A percentile compares a stretch with the other conserved stretches of the same genome.
Conservation (phyloP, 1,140 invertebrate genomes). For the Ylistrum balloti region DNA sequence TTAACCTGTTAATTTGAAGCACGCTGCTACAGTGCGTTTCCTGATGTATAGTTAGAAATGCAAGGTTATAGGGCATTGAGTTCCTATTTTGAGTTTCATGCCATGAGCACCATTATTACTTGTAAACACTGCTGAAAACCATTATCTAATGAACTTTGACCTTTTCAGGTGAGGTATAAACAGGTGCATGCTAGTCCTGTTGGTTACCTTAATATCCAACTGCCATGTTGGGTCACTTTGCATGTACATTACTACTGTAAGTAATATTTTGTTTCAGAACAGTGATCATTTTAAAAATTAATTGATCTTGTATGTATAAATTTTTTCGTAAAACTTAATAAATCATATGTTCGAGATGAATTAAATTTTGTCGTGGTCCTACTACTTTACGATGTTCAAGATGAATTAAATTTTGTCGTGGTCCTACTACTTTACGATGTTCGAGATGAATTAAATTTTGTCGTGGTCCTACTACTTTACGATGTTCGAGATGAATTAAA, state of each 20-base stretch:
- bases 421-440: too few relatives aligned
- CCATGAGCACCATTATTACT: neutral
- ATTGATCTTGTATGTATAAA: too few relatives aligned
- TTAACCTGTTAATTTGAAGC: neutral
- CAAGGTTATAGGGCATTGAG: neutral
- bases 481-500: too few relatives aligned
- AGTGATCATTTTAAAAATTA: too few relatives aligned
- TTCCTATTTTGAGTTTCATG: neutral
- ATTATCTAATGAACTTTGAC: neutral
- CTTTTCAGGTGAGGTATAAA: neutral
- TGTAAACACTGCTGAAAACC: neutral
- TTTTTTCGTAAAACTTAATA: too few relatives aligned
- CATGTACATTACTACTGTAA: neutral
- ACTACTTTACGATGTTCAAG: too few relatives aligned
- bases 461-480: too few relatives aligned
- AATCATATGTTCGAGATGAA: too few relatives aligned
- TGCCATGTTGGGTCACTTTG: neutral
- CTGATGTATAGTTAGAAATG: neutral
- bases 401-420: too few relatives aligned
- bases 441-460: too few relatives aligned
- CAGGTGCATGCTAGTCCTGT: neutral
- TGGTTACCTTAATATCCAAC: neutral
- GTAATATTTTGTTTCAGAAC: neutral
- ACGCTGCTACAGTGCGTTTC: neutral
- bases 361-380: too few relatives aligned